Conservation (phyloP, 1,140 invertebrate species). For the Lasioglossum albipes region DNA sequence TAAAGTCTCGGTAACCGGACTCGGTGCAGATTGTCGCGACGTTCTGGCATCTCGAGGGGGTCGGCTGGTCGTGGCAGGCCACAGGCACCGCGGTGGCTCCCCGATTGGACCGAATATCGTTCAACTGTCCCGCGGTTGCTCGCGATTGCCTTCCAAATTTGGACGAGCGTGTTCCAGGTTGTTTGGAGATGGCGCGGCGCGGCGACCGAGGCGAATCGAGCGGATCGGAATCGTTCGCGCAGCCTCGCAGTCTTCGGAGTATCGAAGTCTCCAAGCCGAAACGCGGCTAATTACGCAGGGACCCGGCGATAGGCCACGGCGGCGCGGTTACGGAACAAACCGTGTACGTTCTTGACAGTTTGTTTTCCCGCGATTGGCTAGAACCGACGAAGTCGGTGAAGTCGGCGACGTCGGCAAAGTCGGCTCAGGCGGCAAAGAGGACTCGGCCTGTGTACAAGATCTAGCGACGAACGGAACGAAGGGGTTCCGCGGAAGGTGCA, state of each 20-base stretch:
- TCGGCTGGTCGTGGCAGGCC: too few relatives aligned
- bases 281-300: too few relatives aligned
- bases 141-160: background rate
- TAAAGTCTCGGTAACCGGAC: conserved; percentile 25
- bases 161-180: background rate
- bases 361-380: background rate
- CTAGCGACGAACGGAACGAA: conserved; percentile 24
- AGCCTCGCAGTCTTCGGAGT: too few relatives aligned
- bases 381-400: background rate
- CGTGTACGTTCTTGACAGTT: background rate
- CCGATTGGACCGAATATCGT: background rate
- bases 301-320: too few relatives aligned
- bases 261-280: too few relatives aligned
- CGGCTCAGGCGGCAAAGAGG: background rate
- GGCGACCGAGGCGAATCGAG: too few relatives aligned
- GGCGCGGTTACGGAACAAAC: too few relatives aligned
- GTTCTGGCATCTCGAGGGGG: background rate
- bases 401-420: background rate
- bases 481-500: conserved; percentile 49
- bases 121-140: background rate
- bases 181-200: too few relatives aligned
- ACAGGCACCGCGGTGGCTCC: too few relatives aligned
- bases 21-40: background rate
- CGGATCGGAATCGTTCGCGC: too few relatives aligned
- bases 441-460: conserved; percentile 1